A percentile compares a stretch with the other conserved stretches of the same genome.
Evolutionary conservation across 2,113 vertebrate genomes (phyloP).

Genomic region (Chamaea fasciata): DNA sequence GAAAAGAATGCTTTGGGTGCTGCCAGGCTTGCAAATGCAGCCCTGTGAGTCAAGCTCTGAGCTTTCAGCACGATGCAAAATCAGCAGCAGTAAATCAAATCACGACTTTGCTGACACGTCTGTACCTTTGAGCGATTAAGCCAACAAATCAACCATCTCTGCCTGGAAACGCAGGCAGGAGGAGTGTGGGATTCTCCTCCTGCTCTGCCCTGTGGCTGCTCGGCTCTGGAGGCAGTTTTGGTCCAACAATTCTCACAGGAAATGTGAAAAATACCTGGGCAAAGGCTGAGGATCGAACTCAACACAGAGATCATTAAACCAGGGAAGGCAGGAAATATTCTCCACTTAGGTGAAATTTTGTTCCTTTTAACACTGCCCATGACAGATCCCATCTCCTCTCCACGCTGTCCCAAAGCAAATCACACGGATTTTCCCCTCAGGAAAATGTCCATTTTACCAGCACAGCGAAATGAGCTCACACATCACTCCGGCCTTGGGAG

Average conservation of each 20-base stretch:
- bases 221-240: background rate
- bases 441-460: background rate
- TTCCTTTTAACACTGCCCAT: background rate
- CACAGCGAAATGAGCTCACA: background rate
- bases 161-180: background rate
- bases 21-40: background rate
- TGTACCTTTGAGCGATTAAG: background rate
- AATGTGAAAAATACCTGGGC: background rate
- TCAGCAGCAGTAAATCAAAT: background rate
- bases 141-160: constrained; percentile 1
- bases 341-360: background rate
- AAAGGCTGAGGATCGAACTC: background rate
- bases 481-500: background rate
- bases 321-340: background rate
- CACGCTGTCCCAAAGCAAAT: background rate
- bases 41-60: background rate
- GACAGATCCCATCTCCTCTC: background rate
- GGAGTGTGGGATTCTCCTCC: background rate
- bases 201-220: background rate
- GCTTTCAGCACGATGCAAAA: constrained; percentile 21
- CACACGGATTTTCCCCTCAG: background rate
- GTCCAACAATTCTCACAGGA: background rate
- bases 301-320: background rate
- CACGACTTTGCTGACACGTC: background rate
- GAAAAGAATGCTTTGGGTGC: background rate